These are phyloP conservation scores for Stegastes partitus DNA, from an alignment of 2,113 vertebrate species.

Conservation along the genomic window DNA sequence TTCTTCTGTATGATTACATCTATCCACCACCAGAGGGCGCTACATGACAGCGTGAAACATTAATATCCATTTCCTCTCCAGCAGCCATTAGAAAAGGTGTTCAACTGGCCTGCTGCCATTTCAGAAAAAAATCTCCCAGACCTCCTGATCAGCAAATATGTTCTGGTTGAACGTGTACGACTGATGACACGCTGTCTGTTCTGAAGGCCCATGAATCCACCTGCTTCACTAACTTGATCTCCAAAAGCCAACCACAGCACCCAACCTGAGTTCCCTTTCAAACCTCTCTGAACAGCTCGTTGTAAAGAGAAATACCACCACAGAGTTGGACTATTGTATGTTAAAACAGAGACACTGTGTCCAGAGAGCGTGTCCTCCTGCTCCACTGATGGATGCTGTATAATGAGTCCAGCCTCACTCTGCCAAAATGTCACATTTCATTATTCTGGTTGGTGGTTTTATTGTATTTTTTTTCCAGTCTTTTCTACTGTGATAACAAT, in stretches of 20 bases:
- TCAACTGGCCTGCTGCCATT: slow-evolving; percentile 30
- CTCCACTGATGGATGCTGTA: slow-evolving; percentile 1
- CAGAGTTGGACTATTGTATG: neutral
- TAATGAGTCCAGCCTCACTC: neutral
- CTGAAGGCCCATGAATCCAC: neutral
- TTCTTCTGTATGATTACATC: neutral
- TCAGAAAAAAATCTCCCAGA: neutral
- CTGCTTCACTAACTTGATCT: neutral
- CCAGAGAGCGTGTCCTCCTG: neutral
- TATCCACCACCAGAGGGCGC: slow-evolving; percentile 54
- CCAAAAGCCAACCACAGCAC: neutral
- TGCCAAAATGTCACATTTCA: slow-evolving; percentile 9
- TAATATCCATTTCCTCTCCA: neutral
- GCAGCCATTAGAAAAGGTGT: slow-evolving; percentile 9
- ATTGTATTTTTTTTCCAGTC: neutral
- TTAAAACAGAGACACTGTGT: slow-evolving; percentile 17
- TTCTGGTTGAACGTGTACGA: neutral
- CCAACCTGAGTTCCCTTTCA: no score
- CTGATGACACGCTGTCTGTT: neutral
- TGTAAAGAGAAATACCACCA: neutral
- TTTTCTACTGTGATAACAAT: neutral
- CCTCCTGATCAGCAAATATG: neutral
- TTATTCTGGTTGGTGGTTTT: slow-evolving; percentile 10
- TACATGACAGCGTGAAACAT: neutral
- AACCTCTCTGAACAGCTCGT: no score